Conservation (phyloP, 2,888 invertebrate species). For the Ophion slaviceki region DNA sequence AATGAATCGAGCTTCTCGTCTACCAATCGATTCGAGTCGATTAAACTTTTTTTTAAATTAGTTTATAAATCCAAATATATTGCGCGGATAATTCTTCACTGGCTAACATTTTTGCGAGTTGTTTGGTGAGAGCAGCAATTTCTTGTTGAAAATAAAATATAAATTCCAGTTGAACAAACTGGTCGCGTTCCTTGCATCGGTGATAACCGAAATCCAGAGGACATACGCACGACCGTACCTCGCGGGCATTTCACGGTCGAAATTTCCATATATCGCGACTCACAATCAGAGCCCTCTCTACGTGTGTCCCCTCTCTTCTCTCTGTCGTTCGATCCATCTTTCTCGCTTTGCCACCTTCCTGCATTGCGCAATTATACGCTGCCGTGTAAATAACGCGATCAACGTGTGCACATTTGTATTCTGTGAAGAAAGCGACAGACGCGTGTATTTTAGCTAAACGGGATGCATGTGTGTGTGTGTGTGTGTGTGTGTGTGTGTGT, state of each 20-base stretch:
- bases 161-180: background rate
- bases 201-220: slow-evolving; percentile 7
- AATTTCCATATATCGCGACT: slow-evolving; percentile 72
- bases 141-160: background rate
- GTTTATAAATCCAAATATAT: too few species aligned
- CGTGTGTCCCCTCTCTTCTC: slow-evolving; percentile 40
- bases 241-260: slow-evolving; percentile 73
- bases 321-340: slow-evolving; percentile 14
- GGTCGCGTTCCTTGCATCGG: background rate
- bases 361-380: slow-evolving; percentile 59
- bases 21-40: too few species aligned
- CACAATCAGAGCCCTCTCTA: slow-evolving; percentile 67
- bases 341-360: slow-evolving; percentile 43
- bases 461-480: slow-evolving; percentile 12
- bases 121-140: background rate
- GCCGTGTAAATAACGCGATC: slow-evolving; percentile 52
- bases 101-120: too few species aligned
- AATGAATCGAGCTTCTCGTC: too few species aligned
- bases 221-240: slow-evolving; percentile 31
- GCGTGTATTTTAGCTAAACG: slow-evolving; percentile 42
- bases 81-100: too few species aligned
- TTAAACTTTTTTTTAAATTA: too few species aligned
- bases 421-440: slow-evolving; percentile 35
- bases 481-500: too few species aligned
- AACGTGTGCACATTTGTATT: slow-evolving; percentile 52